These are phyloP conservation scores for Pseudocheirus occidentalis DNA, from an alignment of 2,797 vertebrate species.

Conservation along the genomic window DNA sequence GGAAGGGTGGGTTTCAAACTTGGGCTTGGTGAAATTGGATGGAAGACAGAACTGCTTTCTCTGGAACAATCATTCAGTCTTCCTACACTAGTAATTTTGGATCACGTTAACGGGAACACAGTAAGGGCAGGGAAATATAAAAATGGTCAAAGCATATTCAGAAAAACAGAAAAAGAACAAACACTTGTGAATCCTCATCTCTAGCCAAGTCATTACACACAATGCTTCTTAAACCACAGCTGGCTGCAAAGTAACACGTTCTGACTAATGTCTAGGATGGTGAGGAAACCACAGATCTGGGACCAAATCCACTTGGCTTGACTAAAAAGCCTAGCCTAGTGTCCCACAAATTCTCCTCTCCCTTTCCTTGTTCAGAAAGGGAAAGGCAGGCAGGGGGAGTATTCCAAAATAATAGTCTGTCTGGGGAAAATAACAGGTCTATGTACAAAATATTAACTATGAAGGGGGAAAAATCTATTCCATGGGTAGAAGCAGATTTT, in stretches of 20 bases:
- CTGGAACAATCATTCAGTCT: neutral
- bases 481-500: rapidly evolving
- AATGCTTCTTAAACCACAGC: constrained; percentile 33
- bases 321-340: neutral
- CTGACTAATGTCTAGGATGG: neutral
- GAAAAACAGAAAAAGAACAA: constrained; percentile 12
- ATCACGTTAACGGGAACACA: neutral
- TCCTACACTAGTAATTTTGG: neutral
- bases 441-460: rapidly evolving
- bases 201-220: neutral
- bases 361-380: constrained; percentile 19
- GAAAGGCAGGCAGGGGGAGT: neutral
- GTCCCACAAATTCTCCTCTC: neutral
- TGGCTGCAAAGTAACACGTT: constrained; percentile 16
- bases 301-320: neutral
- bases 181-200: neutral
- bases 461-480: neutral
- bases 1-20: neutral
- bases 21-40: rapidly evolving
- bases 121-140: neutral
- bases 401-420: neutral
- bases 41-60: neutral
- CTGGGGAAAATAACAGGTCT: rapidly evolving
- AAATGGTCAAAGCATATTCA: constrained; percentile 2
- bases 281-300: constrained; percentile 35